Base-by-base conservation (phyloP, 2,888 invertebrate species). In the Leuctra nigra region DNA sequence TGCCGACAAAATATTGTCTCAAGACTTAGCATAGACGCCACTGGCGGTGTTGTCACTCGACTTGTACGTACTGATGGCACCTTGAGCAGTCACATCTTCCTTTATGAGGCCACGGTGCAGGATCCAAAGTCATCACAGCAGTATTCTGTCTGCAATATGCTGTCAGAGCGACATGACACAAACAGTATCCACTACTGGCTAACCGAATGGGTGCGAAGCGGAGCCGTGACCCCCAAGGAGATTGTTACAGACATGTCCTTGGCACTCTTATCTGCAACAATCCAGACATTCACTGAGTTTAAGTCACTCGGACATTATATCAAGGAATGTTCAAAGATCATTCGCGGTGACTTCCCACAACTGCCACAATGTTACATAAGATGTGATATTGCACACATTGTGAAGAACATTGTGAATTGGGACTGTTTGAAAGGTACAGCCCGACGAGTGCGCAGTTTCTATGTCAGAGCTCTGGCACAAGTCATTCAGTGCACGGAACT, bases 71-170 rank as follows among this genome's bases (percentile, higher is more conserved):
- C 52, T 35, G 35, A 44, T 41, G 54, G 54, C 33, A 25, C 41
- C 39, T 61, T 59, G 53, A 39, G 44, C 16, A 41, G 41, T 22
- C 48, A 54, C 11, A 58, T 61, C 16, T 56, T 60, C 18, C 39
- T 61, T 41, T 61, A 61, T 29, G 56, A 58, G 47, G 50, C 58
- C 22, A 54, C 58, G 25, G 58, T 61, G n/a, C 16, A 22, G 11
- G 56, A 61, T 53, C 24, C 55, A 20, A 13, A 16, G 22, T 58
- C 54, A 3, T 36, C 41, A 35, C 54, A 53, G 52, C 61, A 58
- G 57, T 59, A 59, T 55, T 61, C 61, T 22, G 60, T 62, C n/a
- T 53, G 53, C 39, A 58, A 58, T 53, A 61, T 62, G 62, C 41
- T 62, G 25, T 58, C 59, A n/a, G 61, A 61, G 50, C 50, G 56